Evolutionary conservation across 2,888 invertebrate species (phyloP).

Genomic region (Drosophila affinis): DNA sequence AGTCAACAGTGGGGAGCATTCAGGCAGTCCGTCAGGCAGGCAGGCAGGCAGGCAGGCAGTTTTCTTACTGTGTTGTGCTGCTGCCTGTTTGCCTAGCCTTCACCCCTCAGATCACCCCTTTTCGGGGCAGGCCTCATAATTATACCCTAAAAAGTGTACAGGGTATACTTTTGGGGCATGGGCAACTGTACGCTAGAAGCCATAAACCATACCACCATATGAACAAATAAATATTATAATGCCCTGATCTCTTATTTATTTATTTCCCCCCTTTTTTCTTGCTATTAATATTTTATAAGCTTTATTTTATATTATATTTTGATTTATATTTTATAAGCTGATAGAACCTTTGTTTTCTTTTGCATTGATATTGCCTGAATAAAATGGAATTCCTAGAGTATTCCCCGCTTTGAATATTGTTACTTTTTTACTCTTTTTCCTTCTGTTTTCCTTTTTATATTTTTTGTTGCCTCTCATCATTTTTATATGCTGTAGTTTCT

Average conservation of each 20-base stretch:
- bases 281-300: no score
- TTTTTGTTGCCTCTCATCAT: conserved; percentile 45
- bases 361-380: background rate
- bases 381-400: background rate
- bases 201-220: background rate
- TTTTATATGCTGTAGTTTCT: conserved; percentile 59
- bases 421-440: conserved; percentile 21
- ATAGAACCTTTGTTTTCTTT: no score
- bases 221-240: no score
- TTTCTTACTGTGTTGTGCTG: conserved; percentile 46
- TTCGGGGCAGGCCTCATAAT: conserved; percentile 39
- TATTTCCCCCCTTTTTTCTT: background rate
- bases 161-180: conserved; percentile 17
- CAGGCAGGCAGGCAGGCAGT: conserved; percentile 64
- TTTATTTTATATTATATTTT: no score
- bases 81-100: conserved; percentile 68
- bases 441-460: background rate
- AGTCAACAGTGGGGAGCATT: conserved; percentile 58
- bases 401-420: background rate
- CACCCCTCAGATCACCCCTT: conserved; percentile 41
- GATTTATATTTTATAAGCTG: no score
- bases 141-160: conserved; percentile 32
- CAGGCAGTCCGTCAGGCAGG: conserved; percentile 61
- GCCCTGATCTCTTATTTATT: background rate
- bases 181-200: background rate